A percentile compares a stretch with the other conserved stretches of the same genome.
Evolutionary conservation across 2,113 vertebrate genomes (phyloP).

Genomic region (Triplophysa rosa): DNA sequence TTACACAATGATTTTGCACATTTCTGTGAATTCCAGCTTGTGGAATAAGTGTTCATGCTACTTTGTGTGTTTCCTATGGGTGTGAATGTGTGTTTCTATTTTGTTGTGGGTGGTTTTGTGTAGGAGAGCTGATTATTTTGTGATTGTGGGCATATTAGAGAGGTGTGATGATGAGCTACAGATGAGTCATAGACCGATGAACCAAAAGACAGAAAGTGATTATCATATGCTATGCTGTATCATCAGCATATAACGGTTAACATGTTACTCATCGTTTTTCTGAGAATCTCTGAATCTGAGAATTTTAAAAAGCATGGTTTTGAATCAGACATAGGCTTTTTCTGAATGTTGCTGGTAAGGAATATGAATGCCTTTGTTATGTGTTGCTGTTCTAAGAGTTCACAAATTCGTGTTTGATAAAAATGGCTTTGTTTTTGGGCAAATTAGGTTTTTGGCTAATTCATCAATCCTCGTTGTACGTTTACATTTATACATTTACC

Average conservation of each 20-base stretch:
- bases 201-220: constrained; percentile 37
- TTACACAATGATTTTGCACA: not conserved
- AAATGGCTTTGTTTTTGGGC: no score
- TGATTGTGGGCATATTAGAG: constrained; percentile 46
- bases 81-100: constrained; percentile 49
- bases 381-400: no score
- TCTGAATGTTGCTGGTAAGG: not conserved
- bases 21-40: not conserved
- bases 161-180: constrained; percentile 50
- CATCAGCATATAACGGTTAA: not conserved
- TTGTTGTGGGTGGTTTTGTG: constrained; percentile 46
- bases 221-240: constrained; percentile 15
- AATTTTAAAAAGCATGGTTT: not conserved
- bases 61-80: constrained; percentile 47
- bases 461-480: no score
- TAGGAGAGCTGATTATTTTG: constrained; percentile 9
- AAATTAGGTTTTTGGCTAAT: no score
- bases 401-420: no score
- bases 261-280: constrained; percentile 18
- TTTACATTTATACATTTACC: not conserved
- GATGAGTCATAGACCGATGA: constrained; percentile 48
- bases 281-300: constrained; percentile 13
- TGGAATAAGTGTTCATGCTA: not conserved
- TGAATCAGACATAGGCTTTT: not conserved
- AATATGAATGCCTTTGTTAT: no score